Conservation (phyloP, 2,113 vertebrate genomes). For the Numenius arquata region DNA sequence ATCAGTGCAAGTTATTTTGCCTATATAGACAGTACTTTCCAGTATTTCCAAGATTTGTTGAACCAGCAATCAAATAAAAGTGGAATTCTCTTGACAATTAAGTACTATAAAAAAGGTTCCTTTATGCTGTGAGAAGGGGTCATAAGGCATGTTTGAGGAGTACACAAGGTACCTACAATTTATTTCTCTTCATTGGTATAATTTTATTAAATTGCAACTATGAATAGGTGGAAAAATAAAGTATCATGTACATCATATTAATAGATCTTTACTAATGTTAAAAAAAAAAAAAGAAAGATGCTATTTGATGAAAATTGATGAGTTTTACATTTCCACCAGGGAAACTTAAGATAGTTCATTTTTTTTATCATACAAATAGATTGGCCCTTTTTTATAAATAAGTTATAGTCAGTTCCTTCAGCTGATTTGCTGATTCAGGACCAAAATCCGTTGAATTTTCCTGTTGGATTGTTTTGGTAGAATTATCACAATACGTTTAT, state of each 20-base stretch:
- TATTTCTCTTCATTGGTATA: neutral
- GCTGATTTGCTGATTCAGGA: neutral
- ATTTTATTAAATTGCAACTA: neutral
- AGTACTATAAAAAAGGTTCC: neutral
- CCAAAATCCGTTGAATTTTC: slow-evolving; percentile 25
- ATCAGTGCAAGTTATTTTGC: neutral
- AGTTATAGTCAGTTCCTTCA: slow-evolving; percentile 40
- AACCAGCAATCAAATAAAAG: neutral
- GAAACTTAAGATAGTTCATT: neutral
- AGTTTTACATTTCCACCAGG: neutral
- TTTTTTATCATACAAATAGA: neutral
- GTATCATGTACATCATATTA: neutral
- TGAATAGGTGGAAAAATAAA: neutral
- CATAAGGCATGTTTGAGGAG: neutral
- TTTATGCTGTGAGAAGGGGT: neutral
- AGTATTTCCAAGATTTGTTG: neutral
- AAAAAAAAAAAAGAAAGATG: neutral
- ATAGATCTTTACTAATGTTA: neutral
- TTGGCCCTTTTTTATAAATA: neutral
- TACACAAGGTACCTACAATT: neutral
- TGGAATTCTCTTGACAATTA: neutral
- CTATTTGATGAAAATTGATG: neutral
- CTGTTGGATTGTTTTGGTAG: slow-evolving; percentile 3
- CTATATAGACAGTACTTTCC: neutral
- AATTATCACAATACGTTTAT: neutral